A percentile compares a stretch with the other conserved stretches of the same genome.
phyloP scores from a whole-genome alignment of 2,797 vertebrate species.

The Acrossocheilus fasciatus region DNA sequence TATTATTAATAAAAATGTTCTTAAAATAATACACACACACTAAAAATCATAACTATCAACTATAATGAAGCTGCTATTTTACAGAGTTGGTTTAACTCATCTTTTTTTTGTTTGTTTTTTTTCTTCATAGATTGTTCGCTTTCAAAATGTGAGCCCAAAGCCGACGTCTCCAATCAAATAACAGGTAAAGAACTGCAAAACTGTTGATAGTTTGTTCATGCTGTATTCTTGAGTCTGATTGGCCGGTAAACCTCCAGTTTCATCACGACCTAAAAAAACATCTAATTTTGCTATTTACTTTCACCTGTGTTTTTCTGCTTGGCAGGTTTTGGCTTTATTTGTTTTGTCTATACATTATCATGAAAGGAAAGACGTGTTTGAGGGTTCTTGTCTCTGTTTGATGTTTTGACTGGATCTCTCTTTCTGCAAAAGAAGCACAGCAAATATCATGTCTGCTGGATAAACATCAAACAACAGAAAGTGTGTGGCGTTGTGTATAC shows the following conservation, averaged over 20 bases:
- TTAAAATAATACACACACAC: not conserved
- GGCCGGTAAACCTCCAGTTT: not conserved
- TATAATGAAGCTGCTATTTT: not conserved
- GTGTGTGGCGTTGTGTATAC: not conserved
- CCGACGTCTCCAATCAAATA: conserved; percentile 64
- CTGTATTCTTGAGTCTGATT: not conserved
- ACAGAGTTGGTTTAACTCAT: not conserved
- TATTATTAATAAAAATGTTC: not conserved
- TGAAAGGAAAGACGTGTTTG: conserved; percentile 26
- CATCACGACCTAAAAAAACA: not conserved
- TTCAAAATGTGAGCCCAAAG: conserved; percentile 66
- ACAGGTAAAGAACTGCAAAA: conserved; percentile 54
- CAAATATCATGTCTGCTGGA: conserved; percentile 29
- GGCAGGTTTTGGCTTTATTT: conserved; percentile 17
- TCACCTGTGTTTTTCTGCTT: conserved; percentile 5
- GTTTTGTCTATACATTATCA: conserved; percentile 41
- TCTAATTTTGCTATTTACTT: not conserved
- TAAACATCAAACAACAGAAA: conserved; percentile 31
- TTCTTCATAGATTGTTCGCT: conserved; percentile 60
- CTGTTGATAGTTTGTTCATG: not conserved
- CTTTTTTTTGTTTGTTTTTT: not conserved
- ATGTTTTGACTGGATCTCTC: conserved; percentile 44
- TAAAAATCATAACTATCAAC: not conserved
- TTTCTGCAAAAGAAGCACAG: conserved; percentile 9
- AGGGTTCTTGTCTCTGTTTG: conserved; percentile 20